Evolutionary conservation across 2,113 vertebrate genomes (phyloP).

Genomic region (Pluvialis apricaria): DNA sequence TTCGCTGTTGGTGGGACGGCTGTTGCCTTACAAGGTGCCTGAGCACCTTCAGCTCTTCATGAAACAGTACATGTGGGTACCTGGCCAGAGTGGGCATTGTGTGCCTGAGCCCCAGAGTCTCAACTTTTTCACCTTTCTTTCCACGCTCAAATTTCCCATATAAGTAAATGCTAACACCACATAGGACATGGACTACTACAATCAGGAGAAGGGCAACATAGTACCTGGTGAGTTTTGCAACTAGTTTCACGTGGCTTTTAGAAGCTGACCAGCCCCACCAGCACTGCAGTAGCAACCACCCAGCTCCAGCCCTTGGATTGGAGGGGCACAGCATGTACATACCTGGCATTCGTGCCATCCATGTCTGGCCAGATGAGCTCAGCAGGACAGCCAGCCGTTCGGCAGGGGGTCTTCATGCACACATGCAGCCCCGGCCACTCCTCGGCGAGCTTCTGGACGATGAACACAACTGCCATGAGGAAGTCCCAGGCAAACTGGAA

Average conservation of each 20-base stretch:
- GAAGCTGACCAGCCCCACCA: not conserved
- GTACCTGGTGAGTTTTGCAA: accelerated
- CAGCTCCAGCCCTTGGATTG: accelerated
- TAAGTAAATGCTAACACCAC: not conserved
- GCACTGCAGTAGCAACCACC: accelerated
- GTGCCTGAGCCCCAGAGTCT: not conserved
- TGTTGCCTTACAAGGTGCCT: not conserved
- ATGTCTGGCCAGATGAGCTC: constrained; percentile 68
- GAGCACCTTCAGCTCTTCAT: not conserved
- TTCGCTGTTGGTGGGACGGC: accelerated
- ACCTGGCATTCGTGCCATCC: constrained; percentile 4
- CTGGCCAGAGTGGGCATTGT: not conserved
- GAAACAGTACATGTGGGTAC: not conserved
- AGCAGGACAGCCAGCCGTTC: not conserved
- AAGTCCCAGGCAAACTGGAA: constrained; percentile 66
- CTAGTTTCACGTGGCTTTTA: accelerated
- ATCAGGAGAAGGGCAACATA: not conserved
- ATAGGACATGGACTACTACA: accelerated
- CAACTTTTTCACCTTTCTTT: not conserved
- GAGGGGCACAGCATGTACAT: accelerated
- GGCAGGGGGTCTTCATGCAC: constrained; percentile 58
- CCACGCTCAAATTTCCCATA: not conserved
- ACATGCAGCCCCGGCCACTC: constrained; percentile 68
- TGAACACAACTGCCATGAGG: constrained; percentile 46
- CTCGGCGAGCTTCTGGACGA: constrained; percentile 27